Evolutionary conservation across 2,797 vertebrate species (phyloP).

Genomic region (Danionella dracula): DNA sequence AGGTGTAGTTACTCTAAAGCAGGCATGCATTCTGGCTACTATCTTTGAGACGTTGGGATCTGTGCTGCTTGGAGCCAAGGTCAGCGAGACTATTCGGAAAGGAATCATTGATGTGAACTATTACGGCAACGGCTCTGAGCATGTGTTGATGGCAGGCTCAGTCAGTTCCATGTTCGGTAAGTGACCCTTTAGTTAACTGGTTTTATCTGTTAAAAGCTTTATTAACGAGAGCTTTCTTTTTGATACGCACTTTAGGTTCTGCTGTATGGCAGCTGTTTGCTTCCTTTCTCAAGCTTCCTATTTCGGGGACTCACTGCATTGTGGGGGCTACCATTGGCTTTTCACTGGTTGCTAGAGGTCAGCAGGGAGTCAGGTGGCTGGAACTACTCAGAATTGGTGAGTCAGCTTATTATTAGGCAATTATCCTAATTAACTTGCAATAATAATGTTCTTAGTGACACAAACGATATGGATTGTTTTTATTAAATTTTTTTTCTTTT

Average conservation of each 20-base stretch:
- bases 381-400: slow-evolving; percentile 90
- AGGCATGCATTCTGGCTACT: slow-evolving; percentile 88
- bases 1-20: slow-evolving; percentile 88
- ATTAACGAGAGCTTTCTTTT: neutral
- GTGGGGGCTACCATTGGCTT: slow-evolving; percentile 96
- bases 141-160: slow-evolving; percentile 86
- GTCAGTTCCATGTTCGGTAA: slow-evolving; percentile 96
- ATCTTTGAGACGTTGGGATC: slow-evolving; percentile 93
- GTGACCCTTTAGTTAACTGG: slow-evolving; percentile 39
- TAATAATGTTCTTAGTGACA: neutral
- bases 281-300: slow-evolving; percentile 94
- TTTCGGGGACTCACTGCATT: slow-evolving; percentile 98
- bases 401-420: slow-evolving; percentile 29
- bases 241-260: slow-evolving; percentile 79
- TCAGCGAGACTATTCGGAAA: slow-evolving; percentile 93
- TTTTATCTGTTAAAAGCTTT: neutral
- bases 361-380: slow-evolving; percentile 83
- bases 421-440: neutral
- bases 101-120: slow-evolving; percentile 86
- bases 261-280: slow-evolving; percentile 94
- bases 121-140: slow-evolving; percentile 74
- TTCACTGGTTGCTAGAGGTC: slow-evolving; percentile 85
- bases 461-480: neutral
- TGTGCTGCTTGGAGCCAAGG: slow-evolving; percentile 89
- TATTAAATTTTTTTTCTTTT: slow-evolving; percentile 21